Evolutionary conservation across 2,888 invertebrate species (phyloP).

Genomic region (Andrena dorsata): DNA sequence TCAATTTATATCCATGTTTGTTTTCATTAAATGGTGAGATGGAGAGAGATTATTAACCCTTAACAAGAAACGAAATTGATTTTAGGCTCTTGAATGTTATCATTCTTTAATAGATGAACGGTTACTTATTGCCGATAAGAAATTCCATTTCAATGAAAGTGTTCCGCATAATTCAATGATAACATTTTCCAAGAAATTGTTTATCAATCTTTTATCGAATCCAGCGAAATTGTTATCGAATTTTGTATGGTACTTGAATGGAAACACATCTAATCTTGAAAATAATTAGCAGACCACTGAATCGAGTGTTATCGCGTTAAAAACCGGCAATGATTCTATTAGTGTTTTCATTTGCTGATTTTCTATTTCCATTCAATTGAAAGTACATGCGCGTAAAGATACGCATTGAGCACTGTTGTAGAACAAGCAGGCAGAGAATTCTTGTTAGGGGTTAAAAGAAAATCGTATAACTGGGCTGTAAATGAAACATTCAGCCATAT

Average conservation of each 20-base stretch:
- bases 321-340: neutral
- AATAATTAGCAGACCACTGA: too few relatives aligned
- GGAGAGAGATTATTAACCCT: slow-evolving; percentile 28
- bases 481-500: slow-evolving; percentile 41
- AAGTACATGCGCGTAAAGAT: neutral
- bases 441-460: slow-evolving; percentile 34
- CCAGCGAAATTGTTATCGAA: neutral
- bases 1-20: slow-evolving; percentile 43
- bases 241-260: neutral
- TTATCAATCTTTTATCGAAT: neutral
- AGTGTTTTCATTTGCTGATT: neutral
- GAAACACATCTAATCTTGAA: neutral
- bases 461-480: slow-evolving; percentile 37
- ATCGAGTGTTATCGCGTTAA: neutral
- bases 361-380: neutral
- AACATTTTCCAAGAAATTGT: neutral
- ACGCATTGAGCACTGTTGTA: neutral
- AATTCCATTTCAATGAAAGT: neutral
- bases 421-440: neutral
- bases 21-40: slow-evolving; percentile 10
- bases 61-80: slow-evolving; percentile 21
- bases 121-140: slow-evolving; percentile 17
- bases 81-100: slow-evolving; percentile 4
- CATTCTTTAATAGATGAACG: neutral
- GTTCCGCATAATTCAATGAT: neutral